phyloP scores from a whole-genome alignment of 2,113 vertebrate species.

The Lepidiolamprologus cunningtoni region DNA sequence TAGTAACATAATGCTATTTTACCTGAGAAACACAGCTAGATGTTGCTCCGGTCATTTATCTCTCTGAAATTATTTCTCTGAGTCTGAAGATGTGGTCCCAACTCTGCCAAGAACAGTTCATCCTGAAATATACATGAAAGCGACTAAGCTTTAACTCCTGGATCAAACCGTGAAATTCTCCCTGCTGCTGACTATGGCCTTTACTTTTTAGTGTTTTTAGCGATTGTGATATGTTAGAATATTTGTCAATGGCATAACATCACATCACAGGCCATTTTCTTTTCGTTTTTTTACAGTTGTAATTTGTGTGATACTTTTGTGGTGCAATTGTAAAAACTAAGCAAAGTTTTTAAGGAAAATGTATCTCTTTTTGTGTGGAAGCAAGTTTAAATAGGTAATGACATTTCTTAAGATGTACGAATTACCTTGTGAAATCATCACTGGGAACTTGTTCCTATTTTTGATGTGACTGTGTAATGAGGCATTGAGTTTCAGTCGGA shows the following conservation, averaged over 20 bases:
- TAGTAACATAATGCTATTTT: neutral
- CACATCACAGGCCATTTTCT: neutral
- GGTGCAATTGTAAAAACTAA: neutral
- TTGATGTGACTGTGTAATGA: neutral
- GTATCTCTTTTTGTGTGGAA: neutral
- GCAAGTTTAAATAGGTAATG: neutral
- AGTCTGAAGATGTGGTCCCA: neutral
- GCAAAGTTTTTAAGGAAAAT: neutral
- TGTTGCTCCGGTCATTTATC: neutral
- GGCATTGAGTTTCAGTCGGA: neutral
- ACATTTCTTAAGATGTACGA: rapidly evolving
- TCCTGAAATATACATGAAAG: neutral
- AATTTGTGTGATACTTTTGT: neutral
- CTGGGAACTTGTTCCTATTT: neutral
- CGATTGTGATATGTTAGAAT: neutral
- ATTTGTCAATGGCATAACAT: neutral
- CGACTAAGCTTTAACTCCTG: neutral
- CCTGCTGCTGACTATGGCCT: neutral
- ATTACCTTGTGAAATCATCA: neutral
- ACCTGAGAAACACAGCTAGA: neutral
- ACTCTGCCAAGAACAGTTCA: neutral
- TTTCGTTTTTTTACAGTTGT: neutral
- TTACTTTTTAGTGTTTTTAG: neutral
- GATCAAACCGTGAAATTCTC: neutral
- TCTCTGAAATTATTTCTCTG: neutral